Evolutionary conservation across 2,797 vertebrate genomes (phyloP), one percentile per base, ranked within the genome.

Genomic region (Pempheris klunzingeri): DNA sequence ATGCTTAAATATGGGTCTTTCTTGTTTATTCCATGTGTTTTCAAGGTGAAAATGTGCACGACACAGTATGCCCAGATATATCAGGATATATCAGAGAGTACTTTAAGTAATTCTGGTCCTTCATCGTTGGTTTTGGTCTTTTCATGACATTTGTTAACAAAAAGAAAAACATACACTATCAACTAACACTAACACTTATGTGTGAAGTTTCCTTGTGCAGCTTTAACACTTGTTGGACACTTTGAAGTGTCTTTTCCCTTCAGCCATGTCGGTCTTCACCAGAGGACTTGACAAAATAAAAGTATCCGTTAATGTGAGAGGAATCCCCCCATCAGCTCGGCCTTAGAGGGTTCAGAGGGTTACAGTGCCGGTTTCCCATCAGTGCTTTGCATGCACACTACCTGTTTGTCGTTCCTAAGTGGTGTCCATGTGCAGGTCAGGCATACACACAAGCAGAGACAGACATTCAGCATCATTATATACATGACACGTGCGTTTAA

Each of bases 371-470:
- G 22, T 54, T 62, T 11, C 67, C 22, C 46, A 20, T 62, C 46
- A 0, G 8, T 6, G 32, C 68, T 14, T 3, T 13, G 4, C 24
- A 1, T 18, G 24, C 17, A 78, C 60, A 7, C 71, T 81, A 86
- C 78, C 88, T 84, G 78, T 7, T 50, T 49, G 83, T 15, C 3
- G 80, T 71, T 43, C n/a, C 78, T 77, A 62, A 74, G 39, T 38
- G 36, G 41, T 62, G 41, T 62, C 68, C 79, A 71, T 0, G 58
- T 20, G 59, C 58, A 43, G 57, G 77, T 47, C 28, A 9, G n/a
- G 20, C 6, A 13, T 2, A 46, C 10, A 61, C 47, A 71, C 60
- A 54, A 26, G 55, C 71, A 81, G 46, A 82, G 66, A 82, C 66
- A 84, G 24, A 81, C 34, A 67, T 74, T 59, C 18, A 74, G 53